Conservation (phyloP, 23 tunicate genomes). For the Botrylloides violaceus region DNA sequence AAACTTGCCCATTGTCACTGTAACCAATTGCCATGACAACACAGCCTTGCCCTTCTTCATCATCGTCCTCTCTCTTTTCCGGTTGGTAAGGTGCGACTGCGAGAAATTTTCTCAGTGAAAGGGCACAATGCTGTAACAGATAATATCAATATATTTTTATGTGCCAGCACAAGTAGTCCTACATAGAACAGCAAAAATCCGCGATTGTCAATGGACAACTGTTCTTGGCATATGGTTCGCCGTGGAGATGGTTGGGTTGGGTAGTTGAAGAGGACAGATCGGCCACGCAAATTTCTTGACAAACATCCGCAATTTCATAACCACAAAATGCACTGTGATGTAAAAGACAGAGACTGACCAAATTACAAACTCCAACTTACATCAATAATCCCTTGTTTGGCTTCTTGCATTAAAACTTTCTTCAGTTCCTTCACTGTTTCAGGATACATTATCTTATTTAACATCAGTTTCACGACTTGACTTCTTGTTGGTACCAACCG, state of each 20-base stretch:
- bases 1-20: conserved; percentile 73
- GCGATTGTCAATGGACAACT: too few relatives aligned
- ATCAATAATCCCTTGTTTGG: conserved; percentile 81
- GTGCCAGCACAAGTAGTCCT: too few relatives aligned
- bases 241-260: too few relatives aligned
- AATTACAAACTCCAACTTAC: conserved; percentile 11
- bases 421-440: conserved; percentile 67
- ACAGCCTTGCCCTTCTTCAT: conserved; percentile 32
- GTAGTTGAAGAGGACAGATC: too few relatives aligned
- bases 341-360: not conserved
- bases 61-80: conserved; percentile 74
- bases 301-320: too few relatives aligned
- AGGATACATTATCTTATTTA: conserved; percentile 72
- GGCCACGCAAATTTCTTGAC: too few relatives aligned
- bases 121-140: conserved; percentile 82
- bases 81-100: conserved; percentile 56
- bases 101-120: conserved; percentile 46
- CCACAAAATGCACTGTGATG: too few relatives aligned
- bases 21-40: conserved; percentile 65
- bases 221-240: too few relatives aligned
- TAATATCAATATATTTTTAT: too few relatives aligned
- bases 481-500: conserved; percentile 67
- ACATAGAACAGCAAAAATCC: too few relatives aligned
- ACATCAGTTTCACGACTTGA: conserved; percentile 62
- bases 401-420: conserved; percentile 43